Conservation (phyloP, 2,113 vertebrate genomes). For the Symphodus melops region DNA sequence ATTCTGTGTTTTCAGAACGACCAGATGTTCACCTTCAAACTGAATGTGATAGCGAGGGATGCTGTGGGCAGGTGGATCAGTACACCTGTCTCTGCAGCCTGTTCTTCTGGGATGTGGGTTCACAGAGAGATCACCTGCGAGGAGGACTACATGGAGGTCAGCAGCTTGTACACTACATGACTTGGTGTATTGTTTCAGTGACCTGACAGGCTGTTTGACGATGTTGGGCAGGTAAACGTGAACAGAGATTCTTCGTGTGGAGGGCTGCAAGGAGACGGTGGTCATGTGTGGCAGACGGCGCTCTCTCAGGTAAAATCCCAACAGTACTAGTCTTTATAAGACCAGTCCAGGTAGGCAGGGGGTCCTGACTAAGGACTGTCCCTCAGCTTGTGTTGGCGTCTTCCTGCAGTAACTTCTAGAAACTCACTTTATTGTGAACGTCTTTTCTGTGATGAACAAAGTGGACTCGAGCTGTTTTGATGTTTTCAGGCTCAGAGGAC, state of each 20-base stretch:
- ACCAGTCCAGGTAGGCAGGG: no score
- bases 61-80: slow-evolving; percentile 10
- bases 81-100: slow-evolving; percentile 38
- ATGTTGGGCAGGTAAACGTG: slow-evolving; percentile 55
- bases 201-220: neutral
- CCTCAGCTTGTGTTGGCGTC: no score
- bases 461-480: no score
- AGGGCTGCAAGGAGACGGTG: neutral
- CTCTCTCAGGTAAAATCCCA: slow-evolving; percentile 47
- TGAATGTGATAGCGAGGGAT: slow-evolving; percentile 54
- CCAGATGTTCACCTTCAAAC: slow-evolving; percentile 60
- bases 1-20: slow-evolving; percentile 49
- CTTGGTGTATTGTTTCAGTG: no score
- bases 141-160: slow-evolving; percentile 76
- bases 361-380: no score
- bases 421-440: neutral
- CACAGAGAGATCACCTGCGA: slow-evolving; percentile 70
- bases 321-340: no score
- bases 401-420: neutral
- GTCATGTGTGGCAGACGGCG: slow-evolving; percentile 25
- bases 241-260: slow-evolving; percentile 55
- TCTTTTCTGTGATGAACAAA: neutral
- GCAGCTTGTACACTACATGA: neutral
- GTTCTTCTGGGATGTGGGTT: slow-evolving; percentile 52
- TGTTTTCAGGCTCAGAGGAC: slow-evolving; percentile 52